A percentile compares a stretch with the other conserved stretches of the same genome.
These are phyloP conservation scores for Brachypalpus laphriformis DNA, from an alignment of 2,888 invertebrate genomes.

Conservation along the genomic window DNA sequence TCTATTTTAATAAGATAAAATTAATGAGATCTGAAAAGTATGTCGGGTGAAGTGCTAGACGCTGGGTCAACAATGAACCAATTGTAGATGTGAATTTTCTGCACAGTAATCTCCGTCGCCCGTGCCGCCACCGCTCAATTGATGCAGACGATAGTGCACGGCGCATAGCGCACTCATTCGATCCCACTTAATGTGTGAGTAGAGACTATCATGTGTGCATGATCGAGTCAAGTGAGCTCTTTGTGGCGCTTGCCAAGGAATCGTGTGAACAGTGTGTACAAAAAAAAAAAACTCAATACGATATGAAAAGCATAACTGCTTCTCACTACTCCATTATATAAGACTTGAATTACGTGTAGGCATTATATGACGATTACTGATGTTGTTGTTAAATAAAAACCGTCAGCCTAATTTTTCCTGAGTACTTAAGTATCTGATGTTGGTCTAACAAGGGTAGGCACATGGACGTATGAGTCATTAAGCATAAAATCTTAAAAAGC, in stretches of 20 bases:
- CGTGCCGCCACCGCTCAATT: not conserved
- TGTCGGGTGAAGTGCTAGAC: constrained; percentile 58
- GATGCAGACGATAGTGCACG: constrained; percentile 59
- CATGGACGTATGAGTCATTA: no score
- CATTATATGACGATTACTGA: no score
- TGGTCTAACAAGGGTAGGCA: no score
- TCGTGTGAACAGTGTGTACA: constrained; percentile 17
- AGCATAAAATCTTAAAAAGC: no score
- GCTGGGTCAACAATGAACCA: constrained; percentile 67
- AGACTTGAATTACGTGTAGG: no score
- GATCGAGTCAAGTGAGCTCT: constrained; percentile 51
- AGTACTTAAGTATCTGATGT: no score
- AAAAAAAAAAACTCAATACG: no score
- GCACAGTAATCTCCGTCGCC: constrained; percentile 20
- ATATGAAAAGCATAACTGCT: no score
- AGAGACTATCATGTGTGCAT: constrained; percentile 58
- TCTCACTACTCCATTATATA: no score
- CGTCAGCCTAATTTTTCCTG: no score
- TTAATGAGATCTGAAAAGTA: constrained; percentile 48
- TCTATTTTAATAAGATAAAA: constrained; percentile 59
- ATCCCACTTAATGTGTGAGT: constrained; percentile 39
- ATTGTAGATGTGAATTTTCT: constrained; percentile 34
- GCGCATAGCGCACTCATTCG: constrained; percentile 11
- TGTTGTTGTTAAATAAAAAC: no score
- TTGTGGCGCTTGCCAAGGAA: constrained; percentile 58